Base-by-base conservation (phyloP, 1,140 invertebrate genomes). In the Drosophila malerkotliana region DNA sequence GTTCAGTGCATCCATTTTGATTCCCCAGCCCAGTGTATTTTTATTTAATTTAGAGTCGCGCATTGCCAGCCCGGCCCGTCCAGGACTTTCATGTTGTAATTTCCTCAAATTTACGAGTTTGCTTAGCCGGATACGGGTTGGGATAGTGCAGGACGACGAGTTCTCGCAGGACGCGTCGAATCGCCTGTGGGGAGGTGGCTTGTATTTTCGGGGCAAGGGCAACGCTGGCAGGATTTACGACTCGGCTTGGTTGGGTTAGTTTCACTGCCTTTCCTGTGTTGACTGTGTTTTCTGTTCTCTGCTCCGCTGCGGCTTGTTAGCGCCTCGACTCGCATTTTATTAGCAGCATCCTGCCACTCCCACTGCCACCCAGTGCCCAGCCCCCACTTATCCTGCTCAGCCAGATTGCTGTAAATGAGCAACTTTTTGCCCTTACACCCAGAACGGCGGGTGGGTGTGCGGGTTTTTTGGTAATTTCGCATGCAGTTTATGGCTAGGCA, bases 1-100 rank as follows among this genome's bases (percentile, higher is more conserved):
- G 9, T 12, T 5, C 34, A 3, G 45, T 58, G 59, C 59, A 67
- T 32, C 34, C 59, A 39, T 15, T 32, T 26, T n/a, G 9, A 32
- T 41, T 44, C 14, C 49, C 21, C 71, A 34, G 24, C 57, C 53
- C 69, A 30, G 57, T 21, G 79, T 62, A 60, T 72, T 85, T 85
- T 82, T 87, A 87, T 85, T 85, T 85, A 82, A 85, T 85, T 85
- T 85, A 85, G 82, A 85, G 63, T 62, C 82, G 83, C 73, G 78
- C 61, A 53, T 57, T 67, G 47, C 73, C 51, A 52, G 56, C 54
- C 48, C 53, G 69, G 74, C 54, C 49, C 54, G 60, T 14, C 41
- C 41, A 44, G 41, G 75, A 87, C 78, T 88, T 76, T 82, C 83
- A 76, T 82, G 82, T 88, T 87, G 82, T 87, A 87, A 87, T 87